Evolutionary conservation across 2,888 invertebrate genomes (phyloP).

Genomic region (Drosophila mayaguana): DNA sequence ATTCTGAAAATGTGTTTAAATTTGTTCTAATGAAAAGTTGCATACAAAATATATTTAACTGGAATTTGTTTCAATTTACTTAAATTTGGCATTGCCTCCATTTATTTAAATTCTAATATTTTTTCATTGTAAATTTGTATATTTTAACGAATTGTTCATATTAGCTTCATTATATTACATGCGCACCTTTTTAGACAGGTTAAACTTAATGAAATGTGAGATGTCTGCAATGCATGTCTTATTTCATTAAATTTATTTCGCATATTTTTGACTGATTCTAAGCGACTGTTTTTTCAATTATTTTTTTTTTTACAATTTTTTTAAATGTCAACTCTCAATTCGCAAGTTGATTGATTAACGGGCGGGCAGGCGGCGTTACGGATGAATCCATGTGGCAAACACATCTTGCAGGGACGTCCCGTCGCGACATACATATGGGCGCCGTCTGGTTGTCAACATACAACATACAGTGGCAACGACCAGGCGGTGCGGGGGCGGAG

Average conservation of each 20-base stretch:
- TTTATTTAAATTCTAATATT: no score
- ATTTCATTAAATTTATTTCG: neutral
- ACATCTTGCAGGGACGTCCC: slow-evolving; percentile 15
- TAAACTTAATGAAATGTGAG: neutral
- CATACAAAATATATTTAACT: no score
- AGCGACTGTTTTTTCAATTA: slow-evolving; percentile 15
- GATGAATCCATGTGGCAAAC: slow-evolving; percentile 4
- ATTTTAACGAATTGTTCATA: no score
- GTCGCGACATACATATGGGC: slow-evolving; percentile 55
- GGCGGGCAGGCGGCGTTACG: slow-evolving; percentile 5
- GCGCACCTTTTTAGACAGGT: no score
- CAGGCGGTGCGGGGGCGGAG: slow-evolving; percentile 5
- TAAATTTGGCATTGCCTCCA: no score
- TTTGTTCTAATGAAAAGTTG: no score
- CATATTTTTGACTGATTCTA: slow-evolving; percentile 7
- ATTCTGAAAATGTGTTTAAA: no score
- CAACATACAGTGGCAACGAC: slow-evolving; percentile 38
- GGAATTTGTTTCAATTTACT: no score
- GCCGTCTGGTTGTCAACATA: slow-evolving; percentile 58
- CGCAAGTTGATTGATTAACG: slow-evolving; percentile 66
- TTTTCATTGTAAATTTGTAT: no score
- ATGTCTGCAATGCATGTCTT: slow-evolving; percentile 10
- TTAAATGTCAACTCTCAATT: slow-evolving; percentile 39
- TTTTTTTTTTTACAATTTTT: neutral
- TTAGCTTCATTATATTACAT: neutral